A percentile compares a stretch with the other conserved stretches of the same genome.
These are phyloP conservation scores for Acanthis flammea DNA, from an alignment of 2,797 vertebrate species.

Conservation along the genomic window DNA sequence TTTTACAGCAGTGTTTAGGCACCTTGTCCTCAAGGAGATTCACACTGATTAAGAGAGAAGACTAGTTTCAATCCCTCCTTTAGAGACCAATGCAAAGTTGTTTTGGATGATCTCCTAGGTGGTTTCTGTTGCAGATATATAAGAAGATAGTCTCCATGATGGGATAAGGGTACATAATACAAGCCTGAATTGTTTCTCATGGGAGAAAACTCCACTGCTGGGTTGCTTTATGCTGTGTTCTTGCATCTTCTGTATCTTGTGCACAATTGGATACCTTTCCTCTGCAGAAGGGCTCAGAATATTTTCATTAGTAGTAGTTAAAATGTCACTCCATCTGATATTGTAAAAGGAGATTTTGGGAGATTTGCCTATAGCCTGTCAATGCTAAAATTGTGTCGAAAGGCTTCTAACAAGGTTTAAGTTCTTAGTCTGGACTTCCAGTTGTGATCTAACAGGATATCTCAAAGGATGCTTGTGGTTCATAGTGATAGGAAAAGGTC, in stretches of 20 bases:
- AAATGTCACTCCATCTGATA: not conserved
- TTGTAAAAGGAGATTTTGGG: not conserved
- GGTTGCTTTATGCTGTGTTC: not conserved
- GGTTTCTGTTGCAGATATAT: not conserved
- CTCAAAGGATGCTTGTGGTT: not conserved
- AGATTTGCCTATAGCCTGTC: not conserved
- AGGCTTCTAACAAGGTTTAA: not conserved
- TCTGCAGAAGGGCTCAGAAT: not conserved
- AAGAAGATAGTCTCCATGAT: not conserved
- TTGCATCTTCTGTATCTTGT: not conserved
- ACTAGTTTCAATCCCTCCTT: not conserved
- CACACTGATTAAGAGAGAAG: not conserved
- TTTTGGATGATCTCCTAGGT: not conserved
- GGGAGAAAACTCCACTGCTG: not conserved
- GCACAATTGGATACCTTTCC: not conserved
- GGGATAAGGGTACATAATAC: not conserved
- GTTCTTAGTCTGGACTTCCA: not conserved
- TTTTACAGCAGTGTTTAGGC: not conserved
- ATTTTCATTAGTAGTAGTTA: not conserved
- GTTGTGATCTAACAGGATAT: not conserved
- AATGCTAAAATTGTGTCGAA: not conserved
- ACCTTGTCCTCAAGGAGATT: not conserved
- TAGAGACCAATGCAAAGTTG: not conserved
- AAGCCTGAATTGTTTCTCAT: not conserved
- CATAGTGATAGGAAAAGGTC: not conserved